Evolutionary conservation across 1,140 invertebrate genomes (phyloP).

Genomic region (Lucilia sericata): DNA sequence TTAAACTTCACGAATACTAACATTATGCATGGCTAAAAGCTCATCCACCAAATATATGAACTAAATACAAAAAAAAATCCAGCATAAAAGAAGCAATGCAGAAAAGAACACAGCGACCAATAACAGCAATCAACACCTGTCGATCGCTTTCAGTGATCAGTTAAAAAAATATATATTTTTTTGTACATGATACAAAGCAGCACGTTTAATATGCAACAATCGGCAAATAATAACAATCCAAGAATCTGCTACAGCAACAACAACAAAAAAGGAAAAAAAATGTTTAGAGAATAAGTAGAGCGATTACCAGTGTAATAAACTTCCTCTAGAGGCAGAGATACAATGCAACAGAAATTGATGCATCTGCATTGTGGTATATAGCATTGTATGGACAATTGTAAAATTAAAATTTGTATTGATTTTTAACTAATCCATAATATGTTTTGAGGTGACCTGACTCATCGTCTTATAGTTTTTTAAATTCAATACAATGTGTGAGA

Average conservation of each 20-base stretch:
- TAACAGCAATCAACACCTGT: constrained; percentile 45
- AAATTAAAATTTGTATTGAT: neutral
- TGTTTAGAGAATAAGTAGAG: constrained; percentile 30
- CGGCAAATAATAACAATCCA: constrained; percentile 20
- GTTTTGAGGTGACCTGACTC: neutral
- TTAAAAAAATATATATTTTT: neutral
- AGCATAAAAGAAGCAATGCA: neutral
- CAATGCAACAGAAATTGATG: neutral
- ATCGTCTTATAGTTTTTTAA: too few species aligned
- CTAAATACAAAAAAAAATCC: neutral
- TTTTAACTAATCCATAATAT: constrained; percentile 9
- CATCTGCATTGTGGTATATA: neutral
- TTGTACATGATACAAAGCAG: neutral
- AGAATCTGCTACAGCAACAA: neutral
- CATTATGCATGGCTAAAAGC: constrained; percentile 22
- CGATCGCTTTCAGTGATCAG: constrained; percentile 37
- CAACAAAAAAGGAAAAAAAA: neutral
- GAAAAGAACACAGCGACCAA: constrained; percentile 17
- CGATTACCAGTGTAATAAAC: constrained; percentile 26
- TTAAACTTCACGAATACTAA: neutral
- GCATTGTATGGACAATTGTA: neutral
- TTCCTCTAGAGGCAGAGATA: neutral
- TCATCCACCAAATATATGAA: constrained; percentile 12
- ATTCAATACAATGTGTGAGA: too few species aligned
- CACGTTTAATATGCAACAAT: neutral